A percentile compares a stretch with the other conserved stretches of the same genome.
These are phyloP conservation scores for Acromyrmex charruanus DNA, from an alignment of 1,140 invertebrate species.

Conservation along the genomic window DNA sequence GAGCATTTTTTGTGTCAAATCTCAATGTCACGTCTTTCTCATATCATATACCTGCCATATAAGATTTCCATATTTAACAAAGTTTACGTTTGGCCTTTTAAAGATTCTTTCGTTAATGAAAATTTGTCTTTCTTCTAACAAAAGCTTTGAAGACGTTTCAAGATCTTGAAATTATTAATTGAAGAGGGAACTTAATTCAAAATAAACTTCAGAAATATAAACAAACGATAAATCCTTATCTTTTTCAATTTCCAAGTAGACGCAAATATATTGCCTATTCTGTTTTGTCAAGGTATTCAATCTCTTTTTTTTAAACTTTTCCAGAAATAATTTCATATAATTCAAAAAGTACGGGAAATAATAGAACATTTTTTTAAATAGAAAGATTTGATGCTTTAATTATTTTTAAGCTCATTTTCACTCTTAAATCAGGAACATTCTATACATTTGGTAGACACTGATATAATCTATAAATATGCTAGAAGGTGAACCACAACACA, in stretches of 20 bases:
- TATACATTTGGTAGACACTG: neutral
- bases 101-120: neutral
- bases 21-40: slow-evolving; percentile 26
- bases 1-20: slow-evolving; percentile 32
- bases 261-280: too few species aligned
- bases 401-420: neutral
- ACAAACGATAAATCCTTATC: too few species aligned
- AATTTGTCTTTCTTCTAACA: neutral
- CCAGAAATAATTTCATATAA: neutral
- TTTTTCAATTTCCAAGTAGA: too few species aligned
- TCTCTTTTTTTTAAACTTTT: too few species aligned
- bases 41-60: neutral
- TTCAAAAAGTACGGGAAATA: neutral
- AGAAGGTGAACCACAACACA: neutral
- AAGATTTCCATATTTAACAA: neutral
- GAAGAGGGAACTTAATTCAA: neutral
- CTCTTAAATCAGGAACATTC: neutral
- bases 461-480: slow-evolving; percentile 6
- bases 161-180: neutral
- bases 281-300: too few species aligned
- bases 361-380: neutral
- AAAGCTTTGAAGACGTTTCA: too few species aligned
- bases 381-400: neutral
- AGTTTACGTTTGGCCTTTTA: neutral
- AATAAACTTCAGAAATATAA: neutral